Evolutionary conservation across 2,113 vertebrate genomes (phyloP).

Genomic region (Corvus moneduloides): DNA sequence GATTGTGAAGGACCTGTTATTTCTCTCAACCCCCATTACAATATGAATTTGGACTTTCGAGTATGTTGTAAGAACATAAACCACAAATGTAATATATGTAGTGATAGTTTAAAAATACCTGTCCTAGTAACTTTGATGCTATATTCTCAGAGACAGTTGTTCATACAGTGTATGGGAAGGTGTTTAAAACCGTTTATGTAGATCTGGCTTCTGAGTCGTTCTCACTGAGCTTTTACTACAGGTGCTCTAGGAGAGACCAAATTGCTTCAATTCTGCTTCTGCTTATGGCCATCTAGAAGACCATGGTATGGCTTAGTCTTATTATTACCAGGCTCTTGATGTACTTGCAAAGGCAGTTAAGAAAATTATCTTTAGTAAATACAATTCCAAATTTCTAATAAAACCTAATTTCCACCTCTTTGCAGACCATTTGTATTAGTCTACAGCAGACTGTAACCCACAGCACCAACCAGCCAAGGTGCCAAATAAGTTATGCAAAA

Average conservation of each 20-base stretch:
- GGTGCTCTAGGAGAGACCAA: neutral
- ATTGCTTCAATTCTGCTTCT: neutral
- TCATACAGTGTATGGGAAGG: neutral
- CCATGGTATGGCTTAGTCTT: neutral
- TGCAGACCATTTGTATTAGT: neutral
- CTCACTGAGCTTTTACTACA: neutral
- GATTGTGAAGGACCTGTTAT: neutral
- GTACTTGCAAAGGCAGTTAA: conserved; percentile 25
- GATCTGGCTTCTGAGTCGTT: neutral
- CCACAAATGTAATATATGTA: neutral
- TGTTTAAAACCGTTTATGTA: neutral
- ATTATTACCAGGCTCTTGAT: neutral
- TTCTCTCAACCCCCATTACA: neutral
- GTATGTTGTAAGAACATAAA: neutral
- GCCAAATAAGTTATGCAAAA: neutral
- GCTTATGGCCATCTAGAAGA: neutral
- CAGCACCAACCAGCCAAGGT: neutral
- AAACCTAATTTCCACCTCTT: neutral
- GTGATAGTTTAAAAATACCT: neutral
- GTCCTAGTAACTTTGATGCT: neutral
- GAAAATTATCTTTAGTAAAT: neutral
- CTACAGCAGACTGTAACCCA: neutral
- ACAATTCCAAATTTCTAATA: neutral
- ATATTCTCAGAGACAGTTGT: neutral
- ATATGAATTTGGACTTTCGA: neutral